A percentile compares a stretch with the other conserved stretches of the same genome.
Evolutionary conservation across 2,113 vertebrate species (phyloP).

Genomic region (Spea bombifrons): DNA sequence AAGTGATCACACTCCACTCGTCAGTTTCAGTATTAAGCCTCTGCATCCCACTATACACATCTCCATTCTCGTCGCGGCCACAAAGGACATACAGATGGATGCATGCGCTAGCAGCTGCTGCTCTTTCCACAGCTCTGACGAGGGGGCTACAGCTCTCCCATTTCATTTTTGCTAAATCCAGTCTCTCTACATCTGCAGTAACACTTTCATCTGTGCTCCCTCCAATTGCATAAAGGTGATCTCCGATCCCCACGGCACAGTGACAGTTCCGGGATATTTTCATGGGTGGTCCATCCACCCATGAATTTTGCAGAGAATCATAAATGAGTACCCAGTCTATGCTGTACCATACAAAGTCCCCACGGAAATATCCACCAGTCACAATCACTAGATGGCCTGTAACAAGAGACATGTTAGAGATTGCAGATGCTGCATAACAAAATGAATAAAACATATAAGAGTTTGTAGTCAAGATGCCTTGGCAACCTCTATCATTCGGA

Average conservation of each 20-base stretch:
- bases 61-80: conserved; percentile 83
- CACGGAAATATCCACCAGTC: conserved; percentile 81
- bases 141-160: conserved; percentile 75
- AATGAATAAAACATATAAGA: no score
- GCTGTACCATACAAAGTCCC: conserved; percentile 79
- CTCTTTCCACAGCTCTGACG: conserved; percentile 78
- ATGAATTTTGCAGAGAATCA: conserved; percentile 67
- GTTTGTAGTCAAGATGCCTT: no score
- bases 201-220: conserved; percentile 78
- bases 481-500: no score
- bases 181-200: conserved; percentile 70
- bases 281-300: conserved; percentile 78
- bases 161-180: conserved; percentile 62
- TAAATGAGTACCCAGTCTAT: conserved; percentile 84
- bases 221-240: conserved; percentile 73
- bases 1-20: conserved; percentile 79
- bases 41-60: conserved; percentile 78
- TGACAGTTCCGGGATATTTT: conserved; percentile 78
- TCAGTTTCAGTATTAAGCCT: conserved; percentile 66
- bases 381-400: conserved; percentile 70
- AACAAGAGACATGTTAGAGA: not conserved
- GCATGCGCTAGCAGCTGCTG: conserved; percentile 62
- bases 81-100: conserved; percentile 75
- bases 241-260: conserved; percentile 71
- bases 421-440: not conserved